Base-by-base conservation (phyloP, 1,140 invertebrate species). In the Anadara kagoshimensis region DNA sequence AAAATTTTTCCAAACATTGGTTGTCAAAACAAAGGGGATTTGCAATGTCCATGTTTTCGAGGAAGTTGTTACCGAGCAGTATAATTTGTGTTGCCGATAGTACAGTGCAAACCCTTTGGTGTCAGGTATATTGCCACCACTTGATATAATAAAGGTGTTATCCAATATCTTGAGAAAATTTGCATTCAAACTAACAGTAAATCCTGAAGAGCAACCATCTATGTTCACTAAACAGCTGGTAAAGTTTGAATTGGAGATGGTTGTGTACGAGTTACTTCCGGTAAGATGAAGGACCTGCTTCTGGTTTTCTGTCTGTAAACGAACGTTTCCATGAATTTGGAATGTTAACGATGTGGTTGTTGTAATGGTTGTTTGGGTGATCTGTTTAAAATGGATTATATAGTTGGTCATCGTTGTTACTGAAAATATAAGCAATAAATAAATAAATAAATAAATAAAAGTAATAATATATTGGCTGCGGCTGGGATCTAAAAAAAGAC, bases 121-220 rank as follows among this genome's bases (percentile, higher is more conserved):
- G 44, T 66, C 61, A 0, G 64, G 70, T 0, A 71, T 49, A 12
- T 81, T 71, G 12, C 80, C 80, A 44, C 80, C 80, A 57, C 69
- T 78, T 16, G 80, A 78, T 20, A 81, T 61, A 12, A 81, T 79
- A 41, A 72, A 81, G 12, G 72, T 75, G 47, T 80, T 76, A 43
- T 82, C 76, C 8, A 45, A 51, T 8, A 82, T 20, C 22, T 54
- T 65, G 5, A 36, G 10, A 29, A 76, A 72, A 18, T 63, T 73
- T 0, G 76, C 64, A n/a, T 67, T 65, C 1, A 80, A 51, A n/a
- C 57, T 62, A 2, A 82, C 24, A 0, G 80, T 82, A 26, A 82
- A 75, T 8, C 80, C 80, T 11, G 59, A 47, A 14, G 43, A 56
- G 62, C 80, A 82, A 0, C 49, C 16, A 45, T 59, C 65, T 5